Evolutionary conservation across 2,797 vertebrate species (phyloP).

Genomic region (Karalla daura): DNA sequence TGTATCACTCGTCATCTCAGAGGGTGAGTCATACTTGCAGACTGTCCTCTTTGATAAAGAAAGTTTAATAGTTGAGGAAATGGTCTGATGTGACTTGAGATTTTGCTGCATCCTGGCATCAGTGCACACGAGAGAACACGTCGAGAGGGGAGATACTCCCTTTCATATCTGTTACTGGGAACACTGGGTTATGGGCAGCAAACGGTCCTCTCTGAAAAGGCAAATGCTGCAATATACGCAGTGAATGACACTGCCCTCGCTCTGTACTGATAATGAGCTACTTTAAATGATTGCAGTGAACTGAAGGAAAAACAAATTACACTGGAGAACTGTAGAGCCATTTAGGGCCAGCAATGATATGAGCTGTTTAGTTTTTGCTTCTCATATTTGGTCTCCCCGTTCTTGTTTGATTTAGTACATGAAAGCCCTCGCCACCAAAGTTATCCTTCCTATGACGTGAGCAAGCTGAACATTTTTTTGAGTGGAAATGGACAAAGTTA

Average conservation of each 20-base stretch:
- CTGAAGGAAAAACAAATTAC: not conserved
- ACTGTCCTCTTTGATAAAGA: constrained; percentile 36
- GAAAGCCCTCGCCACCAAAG: not conserved
- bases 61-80: constrained; percentile 51
- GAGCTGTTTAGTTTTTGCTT: not conserved
- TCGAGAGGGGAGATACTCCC: constrained; percentile 25
- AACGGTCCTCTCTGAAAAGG: constrained; percentile 10
- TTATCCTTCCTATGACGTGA: not conserved
- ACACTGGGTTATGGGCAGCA: constrained; percentile 33
- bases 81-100: constrained; percentile 62
- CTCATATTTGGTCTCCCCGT: not conserved
- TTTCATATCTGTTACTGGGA: constrained; percentile 50
- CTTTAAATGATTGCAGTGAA: not conserved
- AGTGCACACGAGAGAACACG: constrained; percentile 10
- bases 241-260: not conserved
- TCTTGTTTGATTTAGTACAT: constrained; percentile 4
- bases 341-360: not conserved
- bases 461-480: not conserved
- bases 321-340: not conserved
- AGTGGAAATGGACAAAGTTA: not conserved
- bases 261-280: not conserved
- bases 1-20: too few relatives aligned
- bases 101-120: constrained; percentile 55
- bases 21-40: constrained; percentile 10
- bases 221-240: not conserved